Conservation (phyloP, 1,140 invertebrate species). For the Drosophila arizonae region DNA sequence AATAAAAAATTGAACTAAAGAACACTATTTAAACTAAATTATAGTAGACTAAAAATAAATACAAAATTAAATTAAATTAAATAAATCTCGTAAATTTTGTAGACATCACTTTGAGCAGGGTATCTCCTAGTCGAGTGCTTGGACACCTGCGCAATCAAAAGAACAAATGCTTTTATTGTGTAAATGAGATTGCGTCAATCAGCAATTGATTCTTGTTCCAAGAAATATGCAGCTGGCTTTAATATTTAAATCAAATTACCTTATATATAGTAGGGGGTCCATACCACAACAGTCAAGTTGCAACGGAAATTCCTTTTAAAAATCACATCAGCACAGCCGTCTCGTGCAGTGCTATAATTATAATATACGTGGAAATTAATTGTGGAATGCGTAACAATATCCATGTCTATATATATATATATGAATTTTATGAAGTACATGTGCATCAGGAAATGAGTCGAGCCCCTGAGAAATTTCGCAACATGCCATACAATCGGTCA, state of each 20-base stretch:
- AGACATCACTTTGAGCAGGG: neutral
- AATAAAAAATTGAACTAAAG: too few relatives aligned
- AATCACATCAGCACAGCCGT: neutral
- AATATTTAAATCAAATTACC: neutral
- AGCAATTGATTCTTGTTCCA: neutral
- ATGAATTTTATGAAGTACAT: neutral
- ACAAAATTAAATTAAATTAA: too few relatives aligned
- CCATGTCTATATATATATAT: conserved; percentile 1
- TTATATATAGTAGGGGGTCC: neutral
- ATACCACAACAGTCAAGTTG: neutral
- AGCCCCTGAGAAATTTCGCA: conserved; percentile 56
- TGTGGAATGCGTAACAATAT: conserved; percentile 11
- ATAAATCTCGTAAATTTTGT: too few relatives aligned
- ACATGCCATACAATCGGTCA: conserved; percentile 11
- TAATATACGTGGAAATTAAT: conserved; percentile 22
- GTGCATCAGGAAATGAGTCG: conserved; percentile 66
- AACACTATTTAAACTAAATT: too few relatives aligned
- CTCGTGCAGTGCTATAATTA: conserved; percentile 6
- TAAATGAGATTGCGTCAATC: conserved; percentile 7
- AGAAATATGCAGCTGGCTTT: neutral
- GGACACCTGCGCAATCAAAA: neutral
- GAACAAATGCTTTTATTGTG: conserved; percentile 1
- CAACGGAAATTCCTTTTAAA: conserved; percentile 1
- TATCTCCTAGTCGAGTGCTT: neutral
- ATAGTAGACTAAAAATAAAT: too few relatives aligned